A percentile compares a stretch with the other conserved stretches of the same genome.
phyloP scores from a whole-genome alignment of 2,113 vertebrate genomes.

The Bothrops jararaca region DNA sequence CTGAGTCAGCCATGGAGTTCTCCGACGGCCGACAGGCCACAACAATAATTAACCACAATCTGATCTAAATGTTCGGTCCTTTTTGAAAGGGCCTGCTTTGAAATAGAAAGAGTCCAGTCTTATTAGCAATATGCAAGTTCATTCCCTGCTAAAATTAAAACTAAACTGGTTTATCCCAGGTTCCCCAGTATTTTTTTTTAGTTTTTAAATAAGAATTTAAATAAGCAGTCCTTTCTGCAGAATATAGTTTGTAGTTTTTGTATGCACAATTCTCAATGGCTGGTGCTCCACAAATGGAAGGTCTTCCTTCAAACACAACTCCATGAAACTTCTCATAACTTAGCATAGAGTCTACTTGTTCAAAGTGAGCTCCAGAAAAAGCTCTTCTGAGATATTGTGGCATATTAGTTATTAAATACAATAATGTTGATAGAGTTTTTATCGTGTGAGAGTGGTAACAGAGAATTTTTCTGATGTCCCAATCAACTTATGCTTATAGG shows the following conservation, averaged over 20 bases:
- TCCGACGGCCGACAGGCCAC: too few relatives aligned
- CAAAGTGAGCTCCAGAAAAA: not conserved
- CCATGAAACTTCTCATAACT: not conserved
- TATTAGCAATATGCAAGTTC: not conserved
- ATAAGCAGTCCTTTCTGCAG: not conserved
- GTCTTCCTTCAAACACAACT: not conserved
- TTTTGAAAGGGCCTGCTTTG: not conserved
- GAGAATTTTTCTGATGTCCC: not conserved
- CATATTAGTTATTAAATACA: not conserved
- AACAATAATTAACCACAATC: not conserved
- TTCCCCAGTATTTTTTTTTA: not conserved
- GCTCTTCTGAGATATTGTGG: not conserved
- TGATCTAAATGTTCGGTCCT: not conserved
- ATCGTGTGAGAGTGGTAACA: not conserved
- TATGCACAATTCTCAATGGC: not conserved
- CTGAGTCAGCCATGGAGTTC: too few relatives aligned
- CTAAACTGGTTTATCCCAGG: not conserved
- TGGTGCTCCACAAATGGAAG: not conserved
- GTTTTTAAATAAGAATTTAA: not conserved
- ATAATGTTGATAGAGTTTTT: not conserved
- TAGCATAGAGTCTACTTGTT: not conserved
- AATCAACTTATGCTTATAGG: not conserved
- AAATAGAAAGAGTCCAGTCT: not conserved
- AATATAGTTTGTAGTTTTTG: not conserved
- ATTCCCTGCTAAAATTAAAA: not conserved